Conservation (phyloP, 2,888 invertebrate species). For the Lasioglossum marginatum region DNA sequence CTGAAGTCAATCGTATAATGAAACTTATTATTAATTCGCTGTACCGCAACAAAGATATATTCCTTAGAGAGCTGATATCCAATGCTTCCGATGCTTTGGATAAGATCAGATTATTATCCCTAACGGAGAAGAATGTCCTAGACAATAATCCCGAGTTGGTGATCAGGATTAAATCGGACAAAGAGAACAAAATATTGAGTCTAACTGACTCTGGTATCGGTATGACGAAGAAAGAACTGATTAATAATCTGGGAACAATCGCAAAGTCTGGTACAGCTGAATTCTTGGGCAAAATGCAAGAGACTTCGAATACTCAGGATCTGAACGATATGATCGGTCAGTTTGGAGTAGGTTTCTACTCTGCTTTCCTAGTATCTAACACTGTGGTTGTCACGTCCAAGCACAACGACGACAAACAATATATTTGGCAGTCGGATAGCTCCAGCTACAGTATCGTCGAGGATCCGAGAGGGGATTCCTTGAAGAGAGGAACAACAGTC, state of each 20-base stretch:
- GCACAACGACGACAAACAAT: constrained; percentile 96
- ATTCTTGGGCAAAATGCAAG: constrained; percentile 96
- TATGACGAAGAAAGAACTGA: constrained; percentile 97
- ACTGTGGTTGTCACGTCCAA: constrained; percentile 98
- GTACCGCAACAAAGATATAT: constrained; percentile 99
- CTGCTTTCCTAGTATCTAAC: constrained; percentile 98
- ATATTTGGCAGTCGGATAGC: constrained; percentile 99
- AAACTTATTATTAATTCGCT: constrained; percentile 99
- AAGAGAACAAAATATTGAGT: constrained; percentile 95
- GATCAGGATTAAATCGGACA: constrained; percentile 93
- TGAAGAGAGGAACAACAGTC: constrained; percentile 95
- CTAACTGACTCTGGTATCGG: constrained; percentile 99
- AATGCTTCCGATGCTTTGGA: constrained; percentile 99
- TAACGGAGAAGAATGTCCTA: constrained; percentile 94
- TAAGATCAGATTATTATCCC: constrained; percentile 96
- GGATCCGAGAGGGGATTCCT: constrained; percentile 97
- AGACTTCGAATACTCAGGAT: constrained; percentile 88
- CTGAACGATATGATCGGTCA: constrained; percentile 99
- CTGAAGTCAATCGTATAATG: constrained; percentile 99
- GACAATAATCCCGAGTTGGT: constrained; percentile 92
- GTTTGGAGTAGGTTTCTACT: constrained; percentile 99
- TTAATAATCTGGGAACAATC: constrained; percentile 98
- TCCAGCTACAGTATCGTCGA: constrained; percentile 94
- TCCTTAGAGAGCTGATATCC: constrained; percentile 98
- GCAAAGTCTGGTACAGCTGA: constrained; percentile 99